phyloP scores from a whole-genome alignment of 2,797 vertebrate species.

The Valencia hispanica region DNA sequence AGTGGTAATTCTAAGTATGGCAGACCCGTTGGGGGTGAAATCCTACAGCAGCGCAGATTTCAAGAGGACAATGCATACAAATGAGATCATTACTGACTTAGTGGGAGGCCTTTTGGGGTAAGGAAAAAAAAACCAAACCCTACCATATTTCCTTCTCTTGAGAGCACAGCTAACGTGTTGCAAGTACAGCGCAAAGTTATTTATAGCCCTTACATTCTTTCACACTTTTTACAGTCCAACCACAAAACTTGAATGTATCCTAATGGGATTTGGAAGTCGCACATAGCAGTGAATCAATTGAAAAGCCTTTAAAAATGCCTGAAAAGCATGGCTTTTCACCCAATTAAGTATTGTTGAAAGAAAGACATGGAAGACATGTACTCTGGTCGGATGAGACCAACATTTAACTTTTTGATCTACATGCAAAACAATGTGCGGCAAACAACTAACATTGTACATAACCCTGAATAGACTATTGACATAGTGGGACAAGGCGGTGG shows the following conservation, averaged over 20 bases:
- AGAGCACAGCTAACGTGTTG: slow-evolving; percentile 14
- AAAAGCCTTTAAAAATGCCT: background rate
- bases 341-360: slow-evolving; percentile 2
- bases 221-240: background rate
- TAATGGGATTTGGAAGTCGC: background rate
- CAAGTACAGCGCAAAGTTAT: background rate
- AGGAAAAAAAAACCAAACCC: slow-evolving; percentile 4
- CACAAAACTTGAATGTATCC: background rate
- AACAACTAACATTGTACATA: background rate
- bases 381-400: background rate
- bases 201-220: background rate
- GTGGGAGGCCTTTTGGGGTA: slow-evolving; percentile 49
- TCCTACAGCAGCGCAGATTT: slow-evolving; percentile 65
- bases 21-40: slow-evolving; percentile 44
- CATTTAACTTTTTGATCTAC: background rate
- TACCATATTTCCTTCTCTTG: slow-evolving; percentile 17
- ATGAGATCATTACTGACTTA: slow-evolving; percentile 75
- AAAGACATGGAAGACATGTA: background rate
- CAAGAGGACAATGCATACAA: slow-evolving; percentile 76
- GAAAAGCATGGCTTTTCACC: background rate
- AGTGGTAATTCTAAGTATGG: slow-evolving; percentile 51
- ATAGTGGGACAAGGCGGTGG: background rate
- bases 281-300: background rate
- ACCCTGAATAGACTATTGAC: background rate
- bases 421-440: background rate